phyloP scores from a whole-genome alignment of 1,140 invertebrate genomes.

The Papilio polytes region DNA sequence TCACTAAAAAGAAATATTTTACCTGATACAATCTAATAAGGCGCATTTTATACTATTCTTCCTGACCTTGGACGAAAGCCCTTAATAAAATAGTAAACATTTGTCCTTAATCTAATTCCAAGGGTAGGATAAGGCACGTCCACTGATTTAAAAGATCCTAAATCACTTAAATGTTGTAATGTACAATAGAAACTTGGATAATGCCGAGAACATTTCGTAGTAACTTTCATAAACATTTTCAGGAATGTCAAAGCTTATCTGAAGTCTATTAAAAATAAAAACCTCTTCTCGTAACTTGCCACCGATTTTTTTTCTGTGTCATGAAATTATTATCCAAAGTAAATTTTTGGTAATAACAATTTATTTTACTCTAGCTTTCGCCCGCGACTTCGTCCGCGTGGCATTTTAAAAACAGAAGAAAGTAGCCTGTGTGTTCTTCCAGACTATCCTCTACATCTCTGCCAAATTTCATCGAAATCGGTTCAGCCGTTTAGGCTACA shows the following conservation, averaged over 20 bases:
- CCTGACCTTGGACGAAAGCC: not conserved
- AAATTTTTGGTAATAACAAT: too few relatives aligned
- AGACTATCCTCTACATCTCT: too few relatives aligned
- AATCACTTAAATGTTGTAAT: slow-evolving; percentile 45
- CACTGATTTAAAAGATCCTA: slow-evolving; percentile 46
- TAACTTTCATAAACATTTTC: slow-evolving; percentile 23
- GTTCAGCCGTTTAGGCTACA: too few relatives aligned
- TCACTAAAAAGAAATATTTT: too few relatives aligned
- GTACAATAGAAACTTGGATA: slow-evolving; percentile 37
- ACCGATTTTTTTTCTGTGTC: not conserved
- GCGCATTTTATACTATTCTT: not conserved
- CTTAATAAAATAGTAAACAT: slow-evolving; percentile 17
- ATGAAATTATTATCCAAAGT: not conserved
- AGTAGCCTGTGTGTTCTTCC: too few relatives aligned
- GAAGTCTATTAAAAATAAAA: not conserved
- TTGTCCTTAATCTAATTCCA: slow-evolving; percentile 49
- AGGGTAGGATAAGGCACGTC: slow-evolving; percentile 51
- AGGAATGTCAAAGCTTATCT: not conserved
- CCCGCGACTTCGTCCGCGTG: too few relatives aligned
- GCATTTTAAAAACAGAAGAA: too few relatives aligned
- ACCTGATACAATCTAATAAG: not conserved
- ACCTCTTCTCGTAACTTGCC: not conserved
- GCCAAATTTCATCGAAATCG: too few relatives aligned
- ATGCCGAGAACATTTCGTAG: slow-evolving; percentile 3
- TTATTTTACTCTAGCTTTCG: too few relatives aligned